These are phyloP conservation scores for Nanorana parkeri DNA, from an alignment of 2,113 vertebrate species.

Conservation along the genomic window DNA sequence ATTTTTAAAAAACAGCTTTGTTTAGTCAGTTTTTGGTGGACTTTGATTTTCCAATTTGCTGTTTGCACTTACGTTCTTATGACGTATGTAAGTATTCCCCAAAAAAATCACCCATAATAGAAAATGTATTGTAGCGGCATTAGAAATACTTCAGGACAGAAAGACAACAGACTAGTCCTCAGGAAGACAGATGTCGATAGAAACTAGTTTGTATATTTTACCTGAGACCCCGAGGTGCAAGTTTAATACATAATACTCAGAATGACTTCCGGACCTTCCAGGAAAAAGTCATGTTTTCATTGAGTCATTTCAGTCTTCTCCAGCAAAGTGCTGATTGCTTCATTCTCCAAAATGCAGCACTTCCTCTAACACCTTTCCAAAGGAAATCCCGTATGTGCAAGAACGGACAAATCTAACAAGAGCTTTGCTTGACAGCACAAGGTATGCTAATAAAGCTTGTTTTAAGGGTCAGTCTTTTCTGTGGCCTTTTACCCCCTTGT, in stretches of 20 bases:
- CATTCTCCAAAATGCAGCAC: background rate
- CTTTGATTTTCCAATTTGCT: too few relatives aligned
- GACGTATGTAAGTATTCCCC: too few relatives aligned
- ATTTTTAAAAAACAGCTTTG: too few relatives aligned
- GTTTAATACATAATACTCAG: background rate
- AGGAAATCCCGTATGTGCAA: constrained; percentile 25
- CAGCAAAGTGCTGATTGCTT: constrained; percentile 1
- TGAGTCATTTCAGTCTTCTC: constrained; percentile 1
- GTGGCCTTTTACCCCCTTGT: too few relatives aligned
- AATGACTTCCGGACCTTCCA: constrained; percentile 4
- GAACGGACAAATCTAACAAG: background rate
- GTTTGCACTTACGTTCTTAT: too few relatives aligned
- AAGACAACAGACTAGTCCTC: background rate
- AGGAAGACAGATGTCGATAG: background rate
- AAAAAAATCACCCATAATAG: too few relatives aligned
- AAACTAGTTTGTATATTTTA: background rate
- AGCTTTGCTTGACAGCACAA: background rate
- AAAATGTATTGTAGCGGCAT: too few relatives aligned
- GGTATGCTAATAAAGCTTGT: background rate
- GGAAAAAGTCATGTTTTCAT: constrained; percentile 8
- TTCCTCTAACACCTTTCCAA: background rate
- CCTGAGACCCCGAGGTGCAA: background rate
- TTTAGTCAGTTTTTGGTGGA: too few relatives aligned
- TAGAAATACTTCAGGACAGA: background rate
- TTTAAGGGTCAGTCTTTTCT: background rate